Percentiles rank a stretch among this genome's conserved stretches.
Conservation (phyloP, 2,797 vertebrate genomes). For the Botia kubotai region DNA sequence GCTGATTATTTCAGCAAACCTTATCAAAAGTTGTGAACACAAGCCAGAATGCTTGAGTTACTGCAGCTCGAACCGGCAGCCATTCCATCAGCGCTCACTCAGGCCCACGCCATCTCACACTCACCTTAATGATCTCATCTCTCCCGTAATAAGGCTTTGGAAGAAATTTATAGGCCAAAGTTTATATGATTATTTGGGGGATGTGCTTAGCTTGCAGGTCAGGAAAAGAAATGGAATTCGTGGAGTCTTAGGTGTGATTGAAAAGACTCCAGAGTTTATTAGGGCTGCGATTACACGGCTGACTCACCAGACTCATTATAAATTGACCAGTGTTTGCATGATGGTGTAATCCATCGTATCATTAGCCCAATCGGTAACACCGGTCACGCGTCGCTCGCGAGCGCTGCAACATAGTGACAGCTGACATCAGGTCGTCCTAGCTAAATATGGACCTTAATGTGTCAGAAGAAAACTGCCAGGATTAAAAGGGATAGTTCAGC, state of each 20-base stretch:
- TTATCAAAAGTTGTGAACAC: slow-evolving; percentile 68
- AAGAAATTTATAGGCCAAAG: slow-evolving; percentile 73
- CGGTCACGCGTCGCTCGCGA: slow-evolving; percentile 35
- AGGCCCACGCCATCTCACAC: slow-evolving; percentile 58
- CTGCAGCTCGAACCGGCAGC: slow-evolving; percentile 74
- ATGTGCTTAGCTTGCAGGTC: slow-evolving; percentile 76
- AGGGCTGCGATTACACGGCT: slow-evolving; percentile 23
- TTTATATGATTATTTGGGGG: slow-evolving; percentile 75
- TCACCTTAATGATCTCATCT: slow-evolving; percentile 74
- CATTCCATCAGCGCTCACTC: slow-evolving; percentile 75
- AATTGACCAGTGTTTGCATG: slow-evolving; percentile 36
- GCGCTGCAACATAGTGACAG: slow-evolving; percentile 40
- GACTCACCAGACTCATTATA: slow-evolving; percentile 49
- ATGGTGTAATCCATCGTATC: slow-evolving; percentile 46
- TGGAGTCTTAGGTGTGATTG: slow-evolving; percentile 35
- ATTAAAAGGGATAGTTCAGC: neutral
- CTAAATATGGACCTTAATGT: neutral
- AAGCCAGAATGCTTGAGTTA: slow-evolving; percentile 74
- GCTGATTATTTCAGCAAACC: slow-evolving; percentile 76
- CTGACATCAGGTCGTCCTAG: slow-evolving; percentile 18
- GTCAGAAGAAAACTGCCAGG: neutral
- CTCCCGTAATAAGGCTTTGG: slow-evolving; percentile 66
- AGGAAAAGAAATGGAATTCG: slow-evolving; percentile 1
- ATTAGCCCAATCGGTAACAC: slow-evolving; percentile 35
- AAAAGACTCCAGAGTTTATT: slow-evolving; percentile 35